Percentiles rank a stretch among this genome's conserved stretches.
phyloP scores from a whole-genome alignment of 2,888 invertebrate species.

The Calameuta idolon region DNA sequence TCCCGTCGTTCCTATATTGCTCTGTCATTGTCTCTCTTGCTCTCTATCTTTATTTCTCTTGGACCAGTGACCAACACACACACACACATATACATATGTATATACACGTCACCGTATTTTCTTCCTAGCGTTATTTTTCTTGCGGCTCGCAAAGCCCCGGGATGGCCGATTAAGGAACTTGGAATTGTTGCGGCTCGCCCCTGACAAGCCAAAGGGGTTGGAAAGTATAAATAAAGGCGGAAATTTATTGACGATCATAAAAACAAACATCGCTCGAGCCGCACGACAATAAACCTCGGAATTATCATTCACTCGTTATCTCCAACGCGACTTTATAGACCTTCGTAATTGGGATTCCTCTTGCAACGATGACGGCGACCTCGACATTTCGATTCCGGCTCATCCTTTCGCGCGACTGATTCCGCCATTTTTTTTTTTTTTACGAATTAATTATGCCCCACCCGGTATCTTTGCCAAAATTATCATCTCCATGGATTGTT shows the following conservation, averaged over 20 bases:
- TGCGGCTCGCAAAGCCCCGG: background rate
- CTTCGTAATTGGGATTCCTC: conserved; percentile 16
- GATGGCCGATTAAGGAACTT: conserved; percentile 1
- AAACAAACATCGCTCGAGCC: conserved; percentile 38
- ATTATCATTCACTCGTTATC: conserved; percentile 39
- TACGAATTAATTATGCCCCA: background rate
- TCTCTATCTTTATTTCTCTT: background rate
- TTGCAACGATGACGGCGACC: background rate
- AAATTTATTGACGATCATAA: conserved; percentile 55
- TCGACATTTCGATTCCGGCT: background rate
- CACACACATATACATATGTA: too few relatives aligned
- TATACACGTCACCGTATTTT: background rate
- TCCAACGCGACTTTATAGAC: conserved; percentile 29
- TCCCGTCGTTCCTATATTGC: background rate
- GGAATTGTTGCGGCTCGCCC: conserved; percentile 1
- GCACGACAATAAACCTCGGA: conserved; percentile 42
- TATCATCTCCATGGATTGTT: background rate
- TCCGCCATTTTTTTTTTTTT: background rate
- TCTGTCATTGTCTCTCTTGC: background rate
- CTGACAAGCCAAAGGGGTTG: conserved; percentile 35
- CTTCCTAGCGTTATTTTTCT: background rate
- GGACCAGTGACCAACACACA: background rate
- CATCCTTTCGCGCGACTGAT: background rate
- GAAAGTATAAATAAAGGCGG: conserved; percentile 30
- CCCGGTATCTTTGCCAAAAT: background rate